Conservation (phyloP, 2,797 vertebrate genomes). For the Clarias pachynema region DNA sequence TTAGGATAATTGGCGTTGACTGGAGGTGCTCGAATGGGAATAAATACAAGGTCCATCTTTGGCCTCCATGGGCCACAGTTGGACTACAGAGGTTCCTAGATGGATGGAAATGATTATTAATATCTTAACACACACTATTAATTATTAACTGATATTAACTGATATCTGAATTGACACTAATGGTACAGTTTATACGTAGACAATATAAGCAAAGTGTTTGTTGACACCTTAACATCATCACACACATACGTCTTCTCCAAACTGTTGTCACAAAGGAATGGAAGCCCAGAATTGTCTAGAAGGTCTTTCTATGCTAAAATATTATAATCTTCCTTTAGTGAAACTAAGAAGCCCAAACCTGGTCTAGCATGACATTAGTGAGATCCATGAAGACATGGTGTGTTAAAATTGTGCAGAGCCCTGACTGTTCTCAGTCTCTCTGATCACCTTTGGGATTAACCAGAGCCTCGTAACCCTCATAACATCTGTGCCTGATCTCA, state of each 20-base stretch:
- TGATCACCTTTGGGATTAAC: not conserved
- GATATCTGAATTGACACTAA: not conserved
- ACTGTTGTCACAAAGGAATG: not conserved
- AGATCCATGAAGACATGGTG: too few species aligned
- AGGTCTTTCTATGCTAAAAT: not conserved
- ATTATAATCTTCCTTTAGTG: not conserved
- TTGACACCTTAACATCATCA: not conserved
- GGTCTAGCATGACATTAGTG: too few species aligned
- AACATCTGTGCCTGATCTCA: not conserved
- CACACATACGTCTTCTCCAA: not conserved
- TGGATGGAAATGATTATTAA: not conserved
- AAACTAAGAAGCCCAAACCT: not conserved
- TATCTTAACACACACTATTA: not conserved
- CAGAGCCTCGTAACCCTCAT: not conserved
- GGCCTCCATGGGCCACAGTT: too few species aligned
- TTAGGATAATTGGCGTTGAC: too few species aligned
- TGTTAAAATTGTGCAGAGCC: too few species aligned
- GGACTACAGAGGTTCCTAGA: too few species aligned
- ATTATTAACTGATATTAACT: too few species aligned
- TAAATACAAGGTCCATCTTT: too few species aligned
- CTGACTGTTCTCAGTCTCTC: not conserved
- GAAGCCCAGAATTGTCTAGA: not conserved
- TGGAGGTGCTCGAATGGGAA: too few species aligned
- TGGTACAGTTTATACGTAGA: not conserved
- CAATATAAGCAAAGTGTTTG: not conserved